A percentile compares a stretch with the other conserved stretches of the same genome.
These are phyloP conservation scores for Carassius auratus DNA, from an alignment of 2,113 vertebrate species.

Conservation along the genomic window DNA sequence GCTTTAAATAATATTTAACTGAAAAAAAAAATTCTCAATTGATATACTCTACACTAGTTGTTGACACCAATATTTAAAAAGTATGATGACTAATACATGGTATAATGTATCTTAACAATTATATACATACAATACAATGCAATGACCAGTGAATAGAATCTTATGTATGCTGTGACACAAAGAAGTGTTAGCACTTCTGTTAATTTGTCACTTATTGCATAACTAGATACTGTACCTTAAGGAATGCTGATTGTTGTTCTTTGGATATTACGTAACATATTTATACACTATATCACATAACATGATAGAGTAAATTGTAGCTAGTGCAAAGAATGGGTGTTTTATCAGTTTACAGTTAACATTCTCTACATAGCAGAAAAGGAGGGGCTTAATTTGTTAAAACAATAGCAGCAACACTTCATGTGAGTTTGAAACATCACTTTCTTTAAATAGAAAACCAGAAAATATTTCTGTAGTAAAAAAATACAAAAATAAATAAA, in stretches of 20 bases:
- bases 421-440: no score
- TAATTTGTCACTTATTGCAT: slow-evolving; percentile 29
- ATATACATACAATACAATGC: background rate
- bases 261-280: background rate
- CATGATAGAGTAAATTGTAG: background rate
- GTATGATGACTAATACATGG: background rate
- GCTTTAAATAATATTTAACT: background rate
- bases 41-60: no score
- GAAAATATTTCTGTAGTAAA: background rate
- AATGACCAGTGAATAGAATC: background rate
- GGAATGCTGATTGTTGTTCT: background rate
- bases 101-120: background rate
- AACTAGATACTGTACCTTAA: background rate
- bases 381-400: background rate
- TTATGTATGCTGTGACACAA: background rate
- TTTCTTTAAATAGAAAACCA: slow-evolving; percentile 4
- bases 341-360: slow-evolving; percentile 4
- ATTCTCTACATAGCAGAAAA: background rate
- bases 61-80: background rate
- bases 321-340: background rate
- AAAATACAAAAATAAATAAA: background rate
- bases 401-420: background rate
- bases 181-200: background rate
- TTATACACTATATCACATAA: no score
- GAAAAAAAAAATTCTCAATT: background rate